Evolutionary conservation across 2,888 invertebrate genomes (phyloP), one percentile per base, ranked within the genome.

Genomic region (Octonoba sinensis): DNA sequence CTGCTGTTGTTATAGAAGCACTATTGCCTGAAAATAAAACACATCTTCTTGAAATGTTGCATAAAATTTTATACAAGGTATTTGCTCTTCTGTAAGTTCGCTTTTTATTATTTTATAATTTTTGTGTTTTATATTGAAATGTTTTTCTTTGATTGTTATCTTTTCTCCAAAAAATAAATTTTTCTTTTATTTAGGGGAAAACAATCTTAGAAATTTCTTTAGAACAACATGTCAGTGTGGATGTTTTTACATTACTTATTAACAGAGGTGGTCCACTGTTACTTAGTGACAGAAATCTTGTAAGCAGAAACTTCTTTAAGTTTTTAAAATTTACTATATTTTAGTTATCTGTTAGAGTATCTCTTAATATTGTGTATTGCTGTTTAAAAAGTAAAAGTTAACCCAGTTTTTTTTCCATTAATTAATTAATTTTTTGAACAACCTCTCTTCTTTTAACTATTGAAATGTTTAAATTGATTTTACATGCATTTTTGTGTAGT

Each of bases 171-270:
- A 18, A 15, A 4, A 13, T 20, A 13, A 6, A 8, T 54, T 54
- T 18, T 20, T 13, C 8, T 59, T 18, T 16, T 66, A 20, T 16
- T 20, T 18, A 84, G 84, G 84, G 86, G n/a, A 83, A 82, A 15
- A 85, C 84, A 49, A 77, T 85, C 1, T 72, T 85, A n/a, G 79
- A 84, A 66, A 67, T 83, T 20, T 84, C 85, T 22, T 72, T 85
- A 22, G 79, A 83, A 46, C 57, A 78, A 44, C 78, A 71, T 20
- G 85, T 85, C 15, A 66, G n/a, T 18, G 8, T 69, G 4, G 82
- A 83, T 49, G 75, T 83, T 8, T 78, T 84, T 44, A 71, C 65
- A 27, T 18, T 78, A 18, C 59, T 84, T 11, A 69, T 84, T 64
- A 60, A 78, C 44, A 76, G 77, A 83, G 85, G 84, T 57, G 85